Conservation (phyloP, 1,140 invertebrate species). For the Ephestia elutella region DNA sequence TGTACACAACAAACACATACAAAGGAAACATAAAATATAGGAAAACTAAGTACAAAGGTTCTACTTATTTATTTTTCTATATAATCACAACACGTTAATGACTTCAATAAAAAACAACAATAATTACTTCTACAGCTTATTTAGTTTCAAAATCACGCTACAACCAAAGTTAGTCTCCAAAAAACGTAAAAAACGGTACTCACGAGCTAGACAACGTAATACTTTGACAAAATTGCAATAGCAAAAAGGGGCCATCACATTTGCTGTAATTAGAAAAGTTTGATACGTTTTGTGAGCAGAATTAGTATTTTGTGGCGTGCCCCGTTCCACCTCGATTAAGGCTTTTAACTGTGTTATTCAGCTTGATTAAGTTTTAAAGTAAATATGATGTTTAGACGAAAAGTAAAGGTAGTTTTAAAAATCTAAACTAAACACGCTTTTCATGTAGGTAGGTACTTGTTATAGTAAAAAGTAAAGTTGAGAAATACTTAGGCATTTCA, state of each 20-base stretch:
- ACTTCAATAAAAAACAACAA: no score
- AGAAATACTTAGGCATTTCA: no score
- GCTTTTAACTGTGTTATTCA: neutral
- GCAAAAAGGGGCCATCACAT: constrained; percentile 45
- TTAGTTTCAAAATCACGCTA: constrained; percentile 36
- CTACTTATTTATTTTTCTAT: no score
- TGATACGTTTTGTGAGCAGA: constrained; percentile 3
- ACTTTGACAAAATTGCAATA: constrained; percentile 51
- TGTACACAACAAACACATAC: no score
- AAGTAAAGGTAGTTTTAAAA: no score
- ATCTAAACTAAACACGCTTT: no score
- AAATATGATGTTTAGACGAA: neutral
- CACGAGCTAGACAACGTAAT: constrained; percentile 17
- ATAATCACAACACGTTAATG: no score
- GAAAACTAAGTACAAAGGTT: no score
- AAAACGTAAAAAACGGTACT: constrained; percentile 45
- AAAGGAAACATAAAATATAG: no score
- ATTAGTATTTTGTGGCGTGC: constrained; percentile 3
- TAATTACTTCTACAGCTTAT: no score
- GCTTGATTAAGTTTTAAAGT: neutral
- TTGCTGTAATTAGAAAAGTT: constrained; percentile 61
- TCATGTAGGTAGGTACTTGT: no score
- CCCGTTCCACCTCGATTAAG: neutral
- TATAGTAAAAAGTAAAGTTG: no score
- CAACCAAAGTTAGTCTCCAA: constrained; percentile 60